These are phyloP conservation scores for Periophthalmus magnuspinnatus DNA, from an alignment of 2,797 vertebrate genomes.

Conservation along the genomic window DNA sequence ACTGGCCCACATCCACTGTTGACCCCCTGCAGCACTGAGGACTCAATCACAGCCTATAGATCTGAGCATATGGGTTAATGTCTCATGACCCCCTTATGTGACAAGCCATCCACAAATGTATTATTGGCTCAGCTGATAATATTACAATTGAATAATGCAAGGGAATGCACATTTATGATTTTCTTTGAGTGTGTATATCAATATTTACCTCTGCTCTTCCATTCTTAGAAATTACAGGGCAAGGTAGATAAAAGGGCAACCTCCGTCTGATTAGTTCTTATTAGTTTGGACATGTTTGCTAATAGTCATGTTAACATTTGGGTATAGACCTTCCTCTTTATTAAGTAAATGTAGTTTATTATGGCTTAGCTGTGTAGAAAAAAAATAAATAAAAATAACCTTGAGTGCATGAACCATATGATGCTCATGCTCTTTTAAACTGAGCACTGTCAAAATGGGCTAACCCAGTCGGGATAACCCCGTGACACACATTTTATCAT, in stretches of 20 bases:
- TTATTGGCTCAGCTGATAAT: background rate
- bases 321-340: too few species aligned
- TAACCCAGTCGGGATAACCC: background rate
- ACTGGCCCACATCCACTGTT: slow-evolving; percentile 60
- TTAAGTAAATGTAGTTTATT: too few species aligned
- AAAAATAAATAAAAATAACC: background rate
- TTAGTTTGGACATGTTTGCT: background rate
- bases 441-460: background rate
- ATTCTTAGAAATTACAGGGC: background rate
- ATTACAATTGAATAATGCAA: background rate
- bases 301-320: too few species aligned
- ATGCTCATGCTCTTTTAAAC: background rate
- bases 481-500: slow-evolving; percentile 8
- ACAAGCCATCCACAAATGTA: background rate
- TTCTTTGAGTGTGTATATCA: background rate
- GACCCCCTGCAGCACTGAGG: slow-evolving; percentile 35
- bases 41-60: slow-evolving; percentile 51
- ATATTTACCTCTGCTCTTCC: background rate
- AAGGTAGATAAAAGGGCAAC: too few species aligned
- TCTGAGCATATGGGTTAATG: slow-evolving; percentile 64
- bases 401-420: background rate
- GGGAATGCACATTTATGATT: background rate
- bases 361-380: background rate
- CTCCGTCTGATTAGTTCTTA: too few species aligned
- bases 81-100: slow-evolving; percentile 15